Conservation (phyloP, 2,113 vertebrate species). For the Melanerpes aurifrons region DNA sequence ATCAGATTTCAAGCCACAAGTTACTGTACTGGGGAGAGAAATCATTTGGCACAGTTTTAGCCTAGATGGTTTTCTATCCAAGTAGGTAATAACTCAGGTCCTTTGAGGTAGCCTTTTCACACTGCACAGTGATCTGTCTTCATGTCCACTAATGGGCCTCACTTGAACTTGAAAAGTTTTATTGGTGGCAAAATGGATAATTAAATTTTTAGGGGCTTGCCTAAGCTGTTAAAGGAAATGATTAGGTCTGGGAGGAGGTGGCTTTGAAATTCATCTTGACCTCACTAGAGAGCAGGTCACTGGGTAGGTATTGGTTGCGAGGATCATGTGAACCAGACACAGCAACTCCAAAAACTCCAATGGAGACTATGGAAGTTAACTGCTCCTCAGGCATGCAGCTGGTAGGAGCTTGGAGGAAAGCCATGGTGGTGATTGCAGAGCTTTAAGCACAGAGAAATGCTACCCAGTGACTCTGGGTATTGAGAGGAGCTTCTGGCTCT, state of each 20-base stretch:
- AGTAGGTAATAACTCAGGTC: not conserved
- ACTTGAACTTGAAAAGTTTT: slow-evolving; percentile 27
- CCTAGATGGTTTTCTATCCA: not conserved
- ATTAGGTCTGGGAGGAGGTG: not conserved
- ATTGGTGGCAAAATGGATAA: slow-evolving; percentile 8
- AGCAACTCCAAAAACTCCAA: not conserved
- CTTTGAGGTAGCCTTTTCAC: not conserved
- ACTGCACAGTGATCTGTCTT: not conserved
- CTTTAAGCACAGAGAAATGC: not conserved
- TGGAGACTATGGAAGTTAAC: not conserved
- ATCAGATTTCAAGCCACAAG: not conserved
- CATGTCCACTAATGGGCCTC: not conserved
- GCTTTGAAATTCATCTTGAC: not conserved
- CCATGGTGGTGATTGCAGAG: not conserved
- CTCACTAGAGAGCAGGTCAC: not conserved
- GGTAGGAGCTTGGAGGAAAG: not conserved
- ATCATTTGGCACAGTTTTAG: not conserved
- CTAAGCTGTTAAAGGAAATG: slow-evolving; percentile 1
- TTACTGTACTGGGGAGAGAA: not conserved
- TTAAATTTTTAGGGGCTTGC: slow-evolving; percentile 20
- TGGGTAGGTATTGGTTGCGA: not conserved
- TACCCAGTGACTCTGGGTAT: not conserved
- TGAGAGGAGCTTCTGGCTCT: not conserved
- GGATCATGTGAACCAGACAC: not conserved
- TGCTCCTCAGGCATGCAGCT: not conserved